Conservation (phyloP, 2,113 vertebrate genomes). For the Chrysemys picta region DNA sequence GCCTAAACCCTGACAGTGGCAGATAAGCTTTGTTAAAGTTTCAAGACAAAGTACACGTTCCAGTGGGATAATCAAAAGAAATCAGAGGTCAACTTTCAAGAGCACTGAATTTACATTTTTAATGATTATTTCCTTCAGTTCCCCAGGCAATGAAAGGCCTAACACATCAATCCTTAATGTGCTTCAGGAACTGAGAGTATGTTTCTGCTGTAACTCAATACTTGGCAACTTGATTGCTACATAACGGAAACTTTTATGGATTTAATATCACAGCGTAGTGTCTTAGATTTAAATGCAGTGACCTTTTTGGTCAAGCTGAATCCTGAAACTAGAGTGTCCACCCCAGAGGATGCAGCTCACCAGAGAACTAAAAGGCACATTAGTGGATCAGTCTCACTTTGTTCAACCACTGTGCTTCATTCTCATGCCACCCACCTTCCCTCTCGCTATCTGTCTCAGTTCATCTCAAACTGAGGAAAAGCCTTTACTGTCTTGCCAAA, state of each 20-base stretch:
- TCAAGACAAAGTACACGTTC: background rate
- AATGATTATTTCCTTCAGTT: conserved; percentile 16
- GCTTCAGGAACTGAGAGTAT: conserved; percentile 3
- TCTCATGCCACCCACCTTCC: conserved; percentile 5
- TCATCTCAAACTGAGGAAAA: conserved; percentile 25
- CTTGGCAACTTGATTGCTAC: background rate
- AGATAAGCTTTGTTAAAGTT: background rate
- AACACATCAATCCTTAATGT: conserved; percentile 26
- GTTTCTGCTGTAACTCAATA: conserved; percentile 22
- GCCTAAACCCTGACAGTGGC: background rate
- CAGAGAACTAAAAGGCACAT: background rate
- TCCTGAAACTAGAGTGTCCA: conserved; percentile 35
- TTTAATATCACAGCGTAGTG: conserved; percentile 26
- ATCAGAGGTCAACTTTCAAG: background rate
- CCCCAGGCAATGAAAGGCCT: conserved; percentile 20
- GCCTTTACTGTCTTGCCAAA: conserved; percentile 41
- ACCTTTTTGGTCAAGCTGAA: conserved; percentile 39
- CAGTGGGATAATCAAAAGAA: background rate
- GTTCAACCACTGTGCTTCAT: background rate
- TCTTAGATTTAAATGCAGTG: conserved; percentile 33
- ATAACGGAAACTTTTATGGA: background rate
- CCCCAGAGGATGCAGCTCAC: conserved; percentile 12
- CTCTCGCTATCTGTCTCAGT: background rate
- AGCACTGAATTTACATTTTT: background rate
- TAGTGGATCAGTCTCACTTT: conserved; percentile 41